Base-by-base conservation (phyloP, 1,140 invertebrate genomes). In the Nasonia giraulti region DNA sequence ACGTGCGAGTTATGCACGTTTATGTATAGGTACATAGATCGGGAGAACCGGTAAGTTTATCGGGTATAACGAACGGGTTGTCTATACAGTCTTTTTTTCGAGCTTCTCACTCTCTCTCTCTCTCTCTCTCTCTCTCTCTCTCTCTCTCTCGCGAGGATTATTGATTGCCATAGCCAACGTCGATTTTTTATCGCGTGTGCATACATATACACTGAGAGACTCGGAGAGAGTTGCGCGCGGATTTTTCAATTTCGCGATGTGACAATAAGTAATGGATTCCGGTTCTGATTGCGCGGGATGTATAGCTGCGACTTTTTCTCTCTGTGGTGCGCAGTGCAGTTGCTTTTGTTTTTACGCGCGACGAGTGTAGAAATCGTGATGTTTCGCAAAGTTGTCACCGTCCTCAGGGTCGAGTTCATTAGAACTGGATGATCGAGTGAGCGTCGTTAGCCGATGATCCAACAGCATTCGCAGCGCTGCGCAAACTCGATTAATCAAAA, bases 241-340 rank as follows among this genome's bases (percentile, higher is more conserved):
- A 78, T 84, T 84, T 84, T 73, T 84, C 82, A 81, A 73, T 81
- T 81, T 66, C 80, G 27, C 68, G 50, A 40, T 69, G 68, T 47
- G 76, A 71, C 40, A 78, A 77, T 77, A 77, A 77, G 82, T 77
- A 83, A 83, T 83, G 82, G 74, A 83, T 77, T 44, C 50, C 62
- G n/a, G 40, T 23, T 23, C 44, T 74, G 80, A 62, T 82, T 82
- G 47, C 69, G 69, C 14, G 20, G 11, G 75, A 31, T 27, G 66
- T 14, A 66, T 14, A 66, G 3, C 50, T 31, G 14, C 2, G 23
- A 12, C 2, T 50, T 27, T 62, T n/a, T 62, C 20, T 44, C 40
- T 44, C 40, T 44, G 40, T 44, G 8, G 40, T 37, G 33, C 33
- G 33, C 33, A 37, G 33, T 5, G 33, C 33, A 37, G 33, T 12